Percentiles rank a stretch among this genome's conserved stretches.
phyloP scores from a whole-genome alignment of 2,888 invertebrate species.

The Lithophane ornitopus region DNA sequence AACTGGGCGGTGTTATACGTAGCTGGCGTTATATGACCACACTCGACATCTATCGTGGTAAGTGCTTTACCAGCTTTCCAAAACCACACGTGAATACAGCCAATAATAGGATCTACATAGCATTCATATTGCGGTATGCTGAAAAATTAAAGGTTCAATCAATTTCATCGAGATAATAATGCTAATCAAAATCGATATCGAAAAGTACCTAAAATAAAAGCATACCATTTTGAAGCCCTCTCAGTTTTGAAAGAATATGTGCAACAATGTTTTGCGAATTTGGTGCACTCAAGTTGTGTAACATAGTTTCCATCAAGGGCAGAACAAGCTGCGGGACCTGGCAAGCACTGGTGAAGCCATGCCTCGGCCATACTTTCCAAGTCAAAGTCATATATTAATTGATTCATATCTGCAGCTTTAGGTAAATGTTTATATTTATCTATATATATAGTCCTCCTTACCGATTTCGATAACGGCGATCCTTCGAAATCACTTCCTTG shows the following conservation, averaged over 20 bases:
- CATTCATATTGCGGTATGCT: slow-evolving; percentile 84
- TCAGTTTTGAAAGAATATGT: slow-evolving; percentile 62
- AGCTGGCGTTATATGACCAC: slow-evolving; percentile 77
- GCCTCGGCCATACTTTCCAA: slow-evolving; percentile 81
- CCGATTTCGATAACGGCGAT: too few relatives aligned
- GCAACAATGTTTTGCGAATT: slow-evolving; percentile 81
- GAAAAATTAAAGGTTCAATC: slow-evolving; percentile 45
- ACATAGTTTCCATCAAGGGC: slow-evolving; percentile 80
- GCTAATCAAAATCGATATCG: background rate
- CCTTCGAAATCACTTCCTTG: too few relatives aligned
- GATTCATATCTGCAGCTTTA: slow-evolving; percentile 84
- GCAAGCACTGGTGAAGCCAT: slow-evolving; percentile 85
- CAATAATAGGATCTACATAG: slow-evolving; percentile 79
- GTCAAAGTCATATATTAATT: slow-evolving; percentile 84
- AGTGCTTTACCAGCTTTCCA: slow-evolving; percentile 77
- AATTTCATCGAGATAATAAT: slow-evolving; percentile 8
- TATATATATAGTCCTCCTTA: too few relatives aligned
- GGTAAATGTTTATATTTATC: slow-evolving; percentile 80
- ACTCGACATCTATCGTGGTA: slow-evolving; percentile 77
- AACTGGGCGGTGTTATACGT: slow-evolving; percentile 83
- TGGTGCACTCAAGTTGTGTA: slow-evolving; percentile 84
- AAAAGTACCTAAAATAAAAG: background rate
- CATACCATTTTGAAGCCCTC: slow-evolving; percentile 75
- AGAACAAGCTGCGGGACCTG: slow-evolving; percentile 84
- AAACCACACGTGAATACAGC: slow-evolving; percentile 85